Evolutionary conservation across 2,113 vertebrate species (phyloP).

Genomic region (Leucopternis melanops): DNA sequence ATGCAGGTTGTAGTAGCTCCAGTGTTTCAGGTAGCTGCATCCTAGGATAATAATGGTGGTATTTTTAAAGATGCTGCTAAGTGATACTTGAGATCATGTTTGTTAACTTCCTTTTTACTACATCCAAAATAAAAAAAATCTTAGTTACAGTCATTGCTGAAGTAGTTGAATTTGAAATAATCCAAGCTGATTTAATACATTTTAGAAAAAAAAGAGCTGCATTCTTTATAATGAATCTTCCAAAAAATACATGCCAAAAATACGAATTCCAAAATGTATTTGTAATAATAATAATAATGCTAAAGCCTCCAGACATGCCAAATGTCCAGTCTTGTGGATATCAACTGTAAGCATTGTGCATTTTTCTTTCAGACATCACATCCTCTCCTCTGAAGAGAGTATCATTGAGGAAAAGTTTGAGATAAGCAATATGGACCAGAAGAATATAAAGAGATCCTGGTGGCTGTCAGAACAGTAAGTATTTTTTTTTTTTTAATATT

Average conservation of each 20-base stretch:
- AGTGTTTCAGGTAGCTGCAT: background rate
- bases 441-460: background rate
- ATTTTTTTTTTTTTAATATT: background rate
- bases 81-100: background rate
- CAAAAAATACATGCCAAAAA: background rate
- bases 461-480: slow-evolving; percentile 20
- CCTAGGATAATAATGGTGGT: background rate
- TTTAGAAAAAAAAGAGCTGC: background rate
- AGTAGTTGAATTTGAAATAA: background rate
- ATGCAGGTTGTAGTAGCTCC: background rate
- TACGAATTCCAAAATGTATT: background rate
- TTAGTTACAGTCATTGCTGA: background rate
- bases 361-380: background rate
- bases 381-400: background rate
- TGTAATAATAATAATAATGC: background rate
- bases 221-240: background rate
- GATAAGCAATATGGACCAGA: background rate
- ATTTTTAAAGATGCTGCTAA: background rate
- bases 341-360: background rate
- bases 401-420: background rate
- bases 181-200: background rate
- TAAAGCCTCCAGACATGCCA: background rate
- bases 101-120: background rate
- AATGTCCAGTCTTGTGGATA: background rate
- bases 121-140: background rate